Evolutionary conservation across 2,888 invertebrate genomes (phyloP).

Genomic region (Drosophila imparisetae): DNA sequence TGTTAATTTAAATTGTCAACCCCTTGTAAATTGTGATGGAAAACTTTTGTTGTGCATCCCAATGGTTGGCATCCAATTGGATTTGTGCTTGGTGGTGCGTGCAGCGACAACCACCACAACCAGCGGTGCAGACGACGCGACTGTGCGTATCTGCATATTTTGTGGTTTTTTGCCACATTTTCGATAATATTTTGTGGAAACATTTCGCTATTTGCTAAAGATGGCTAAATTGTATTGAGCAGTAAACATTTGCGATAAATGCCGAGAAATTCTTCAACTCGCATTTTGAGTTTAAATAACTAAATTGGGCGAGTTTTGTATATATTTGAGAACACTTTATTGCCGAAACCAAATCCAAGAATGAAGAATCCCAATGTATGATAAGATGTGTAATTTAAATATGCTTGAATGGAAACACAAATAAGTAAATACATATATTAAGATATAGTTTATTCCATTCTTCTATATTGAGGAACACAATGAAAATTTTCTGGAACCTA

Average conservation of each 20-base stretch:
- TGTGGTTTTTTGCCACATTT: constrained; percentile 59
- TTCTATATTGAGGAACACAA: not conserved
- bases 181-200: constrained; percentile 17
- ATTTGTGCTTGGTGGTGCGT: constrained; percentile 70
- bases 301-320: no score
- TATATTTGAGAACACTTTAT: no score
- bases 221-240: constrained; percentile 24
- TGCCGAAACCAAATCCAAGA: not conserved
- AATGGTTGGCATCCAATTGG: constrained; percentile 58
- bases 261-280: not conserved
- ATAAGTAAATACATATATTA: not conserved
- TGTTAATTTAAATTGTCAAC: constrained; percentile 65
- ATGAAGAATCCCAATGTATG: not conserved
- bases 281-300: no score
- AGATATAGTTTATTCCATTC: not conserved
- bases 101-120: constrained; percentile 56
- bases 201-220: constrained; percentile 10
- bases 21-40: constrained; percentile 49
- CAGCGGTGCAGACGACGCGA: constrained; percentile 24
- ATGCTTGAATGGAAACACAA: not conserved
- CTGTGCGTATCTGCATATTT: constrained; percentile 39
- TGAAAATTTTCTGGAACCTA: not conserved
- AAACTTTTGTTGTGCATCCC: constrained; percentile 28
- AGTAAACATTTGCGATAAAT: not conserved
- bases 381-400: not conserved